Evolutionary conservation across 1,140 invertebrate species (phyloP).

Genomic region (Aporrectodea caliginosa): DNA sequence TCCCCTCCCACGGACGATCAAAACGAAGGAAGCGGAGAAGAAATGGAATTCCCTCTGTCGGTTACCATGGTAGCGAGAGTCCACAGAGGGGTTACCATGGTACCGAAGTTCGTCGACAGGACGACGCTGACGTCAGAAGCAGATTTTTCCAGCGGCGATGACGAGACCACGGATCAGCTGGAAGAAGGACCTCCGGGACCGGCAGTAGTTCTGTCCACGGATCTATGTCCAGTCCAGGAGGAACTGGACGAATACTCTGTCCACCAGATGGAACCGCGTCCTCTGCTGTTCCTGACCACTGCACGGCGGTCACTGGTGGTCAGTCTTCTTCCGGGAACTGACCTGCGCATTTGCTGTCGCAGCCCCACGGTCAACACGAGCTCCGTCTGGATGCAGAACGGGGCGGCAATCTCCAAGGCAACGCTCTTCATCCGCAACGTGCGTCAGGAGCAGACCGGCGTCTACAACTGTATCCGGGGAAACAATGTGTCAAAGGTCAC

Average conservation of each 20-base stretch:
- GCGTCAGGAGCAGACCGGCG: neutral
- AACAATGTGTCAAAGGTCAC: neutral
- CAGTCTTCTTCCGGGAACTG: neutral
- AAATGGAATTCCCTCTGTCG: no score
- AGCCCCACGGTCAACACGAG: neutral
- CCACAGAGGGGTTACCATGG: neutral
- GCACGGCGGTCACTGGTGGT: neutral
- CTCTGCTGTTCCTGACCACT: neutral
- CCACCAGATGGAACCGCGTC: neutral
- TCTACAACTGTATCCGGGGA: neutral
- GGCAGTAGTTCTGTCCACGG: no score
- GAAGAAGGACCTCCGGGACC: neutral
- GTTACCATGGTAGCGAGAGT: neutral
- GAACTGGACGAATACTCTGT: neutral
- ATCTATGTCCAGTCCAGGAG: no score
- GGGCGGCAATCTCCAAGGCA: neutral
- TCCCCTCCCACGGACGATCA: no score
- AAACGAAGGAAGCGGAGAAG: no score
- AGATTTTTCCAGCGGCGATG: neutral
- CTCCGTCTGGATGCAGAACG: neutral
- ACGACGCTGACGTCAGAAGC: neutral
- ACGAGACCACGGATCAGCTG: neutral
- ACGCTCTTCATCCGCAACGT: neutral
- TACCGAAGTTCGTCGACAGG: neutral
- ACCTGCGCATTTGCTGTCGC: neutral